Percentiles rank a stretch among this genome's conserved stretches.
These are phyloP conservation scores for Palaemon carinicauda DNA, from an alignment of 1,140 invertebrate genomes.

Conservation along the genomic window DNA sequence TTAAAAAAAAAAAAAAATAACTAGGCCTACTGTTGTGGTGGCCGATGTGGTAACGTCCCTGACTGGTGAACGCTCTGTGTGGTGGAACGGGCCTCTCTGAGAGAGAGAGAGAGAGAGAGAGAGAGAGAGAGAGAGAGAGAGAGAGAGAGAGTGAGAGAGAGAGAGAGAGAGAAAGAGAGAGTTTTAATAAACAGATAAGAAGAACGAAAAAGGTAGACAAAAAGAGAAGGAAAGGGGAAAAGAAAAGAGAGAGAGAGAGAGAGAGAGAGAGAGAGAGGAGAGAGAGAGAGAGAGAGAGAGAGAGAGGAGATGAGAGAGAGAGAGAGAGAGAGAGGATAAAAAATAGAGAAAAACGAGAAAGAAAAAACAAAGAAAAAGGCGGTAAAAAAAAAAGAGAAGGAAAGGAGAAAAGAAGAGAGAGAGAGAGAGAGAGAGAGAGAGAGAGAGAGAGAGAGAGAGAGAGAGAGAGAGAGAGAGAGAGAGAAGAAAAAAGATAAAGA, in stretches of 20 bases:
- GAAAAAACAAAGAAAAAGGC: neutral
- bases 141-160: too few species aligned
- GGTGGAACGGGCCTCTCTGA: too few species aligned
- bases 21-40: too few species aligned
- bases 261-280: neutral
- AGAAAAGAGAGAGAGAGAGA: neutral
- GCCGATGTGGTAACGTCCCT: too few species aligned
- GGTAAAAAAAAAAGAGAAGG: neutral
- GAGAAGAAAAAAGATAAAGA: conserved; percentile 1
- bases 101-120: too few species aligned
- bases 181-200: too few species aligned
- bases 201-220: neutral
- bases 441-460: neutral
- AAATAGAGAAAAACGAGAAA: neutral
- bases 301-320: neutral
- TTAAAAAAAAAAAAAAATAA: too few species aligned
- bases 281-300: too few species aligned
- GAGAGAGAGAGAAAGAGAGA: neutral
- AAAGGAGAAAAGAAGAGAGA: neutral
- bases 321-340: neutral
- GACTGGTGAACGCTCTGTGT: too few species aligned
- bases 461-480: neutral
- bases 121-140: too few species aligned
- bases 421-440: conserved; percentile 2
- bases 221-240: neutral